Evolutionary conservation across 2,888 invertebrate genomes (phyloP).

Genomic region (Salpingus planirostris): DNA sequence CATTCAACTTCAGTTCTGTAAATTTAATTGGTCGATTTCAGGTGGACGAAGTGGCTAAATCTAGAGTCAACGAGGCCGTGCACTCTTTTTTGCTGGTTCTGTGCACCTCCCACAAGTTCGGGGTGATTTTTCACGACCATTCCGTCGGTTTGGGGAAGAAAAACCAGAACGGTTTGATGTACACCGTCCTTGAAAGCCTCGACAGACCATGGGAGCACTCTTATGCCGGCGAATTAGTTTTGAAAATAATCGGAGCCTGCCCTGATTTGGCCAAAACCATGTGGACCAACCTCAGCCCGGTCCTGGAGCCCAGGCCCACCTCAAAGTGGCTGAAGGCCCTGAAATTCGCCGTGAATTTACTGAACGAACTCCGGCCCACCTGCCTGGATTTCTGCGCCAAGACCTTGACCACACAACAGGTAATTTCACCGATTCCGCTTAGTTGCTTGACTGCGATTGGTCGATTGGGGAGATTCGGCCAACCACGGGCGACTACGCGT

Average conservation of each 20-base stretch:
- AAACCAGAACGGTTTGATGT: conserved; percentile 50
- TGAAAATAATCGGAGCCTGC: conserved; percentile 56
- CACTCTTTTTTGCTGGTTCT: conserved; percentile 65
- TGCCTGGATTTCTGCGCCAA: conserved; percentile 4
- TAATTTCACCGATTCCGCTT: too few relatives aligned
- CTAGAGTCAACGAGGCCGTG: conserved; percentile 48
- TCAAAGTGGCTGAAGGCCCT: conserved; percentile 47
- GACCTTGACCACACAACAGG: too few relatives aligned
- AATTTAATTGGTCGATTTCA: conserved; percentile 14
- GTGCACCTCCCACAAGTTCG: conserved; percentile 66
- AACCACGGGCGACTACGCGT: too few relatives aligned
- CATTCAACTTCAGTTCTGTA: neutral
- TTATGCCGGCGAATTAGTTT: conserved; percentile 52
- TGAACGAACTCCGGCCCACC: conserved; percentile 29
- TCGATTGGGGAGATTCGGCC: too few relatives aligned
- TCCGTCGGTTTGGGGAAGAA: conserved; percentile 51
- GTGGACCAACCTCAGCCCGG: conserved; percentile 49
- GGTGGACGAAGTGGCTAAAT: conserved; percentile 40
- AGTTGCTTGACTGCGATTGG: too few relatives aligned
- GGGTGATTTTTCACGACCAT: conserved; percentile 67
- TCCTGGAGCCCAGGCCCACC: conserved; percentile 52
- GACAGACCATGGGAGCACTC: conserved; percentile 62
- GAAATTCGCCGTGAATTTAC: conserved; percentile 42
- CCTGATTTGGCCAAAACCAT: conserved; percentile 63
- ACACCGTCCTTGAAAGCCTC: conserved; percentile 54